Evolutionary conservation across 2,888 invertebrate genomes (phyloP).

Genomic region (Argyresthia goedartella): DNA sequence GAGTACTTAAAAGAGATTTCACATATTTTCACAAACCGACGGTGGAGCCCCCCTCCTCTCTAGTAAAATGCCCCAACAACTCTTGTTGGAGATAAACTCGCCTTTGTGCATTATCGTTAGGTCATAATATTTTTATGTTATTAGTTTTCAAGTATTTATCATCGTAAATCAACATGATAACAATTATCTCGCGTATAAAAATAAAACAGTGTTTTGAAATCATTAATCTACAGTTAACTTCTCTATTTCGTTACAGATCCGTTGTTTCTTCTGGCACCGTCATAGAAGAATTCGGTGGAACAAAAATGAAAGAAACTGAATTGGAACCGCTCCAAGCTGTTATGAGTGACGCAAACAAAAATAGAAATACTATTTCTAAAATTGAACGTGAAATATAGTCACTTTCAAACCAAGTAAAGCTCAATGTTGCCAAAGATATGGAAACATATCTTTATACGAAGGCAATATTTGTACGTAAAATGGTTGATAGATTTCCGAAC

Average conservation of each 20-base stretch:
- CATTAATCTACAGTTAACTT: constrained; percentile 19
- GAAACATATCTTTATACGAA: constrained; percentile 12
- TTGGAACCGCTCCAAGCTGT: constrained; percentile 35
- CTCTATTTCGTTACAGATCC: constrained; percentile 39
- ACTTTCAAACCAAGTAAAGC: constrained; percentile 14
- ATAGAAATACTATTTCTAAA: constrained; percentile 12
- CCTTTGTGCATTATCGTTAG: no score
- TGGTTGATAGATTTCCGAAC: constrained; percentile 9
- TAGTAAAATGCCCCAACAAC: no score
- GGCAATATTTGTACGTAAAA: constrained; percentile 10
- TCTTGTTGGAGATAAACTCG: no score
- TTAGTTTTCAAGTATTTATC: no score
- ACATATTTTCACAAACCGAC: no score
- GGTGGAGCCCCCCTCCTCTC: no score
- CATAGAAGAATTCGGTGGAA: constrained; percentile 14
- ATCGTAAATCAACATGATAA: no score
- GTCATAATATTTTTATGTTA: no score
- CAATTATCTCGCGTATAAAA: neutral
- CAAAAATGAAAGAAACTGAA: constrained; percentile 18
- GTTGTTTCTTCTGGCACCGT: constrained; percentile 25
- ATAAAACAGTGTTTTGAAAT: constrained; percentile 19
- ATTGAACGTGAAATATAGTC: constrained; percentile 7
- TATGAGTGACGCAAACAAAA: constrained; percentile 22
- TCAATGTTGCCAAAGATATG: constrained; percentile 38
- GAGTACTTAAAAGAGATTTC: no score